A percentile compares a stretch with the other conserved stretches of the same genome.
phyloP scores from a whole-genome alignment of 1,140 invertebrate species.

The Bombus vancouverensis region DNA sequence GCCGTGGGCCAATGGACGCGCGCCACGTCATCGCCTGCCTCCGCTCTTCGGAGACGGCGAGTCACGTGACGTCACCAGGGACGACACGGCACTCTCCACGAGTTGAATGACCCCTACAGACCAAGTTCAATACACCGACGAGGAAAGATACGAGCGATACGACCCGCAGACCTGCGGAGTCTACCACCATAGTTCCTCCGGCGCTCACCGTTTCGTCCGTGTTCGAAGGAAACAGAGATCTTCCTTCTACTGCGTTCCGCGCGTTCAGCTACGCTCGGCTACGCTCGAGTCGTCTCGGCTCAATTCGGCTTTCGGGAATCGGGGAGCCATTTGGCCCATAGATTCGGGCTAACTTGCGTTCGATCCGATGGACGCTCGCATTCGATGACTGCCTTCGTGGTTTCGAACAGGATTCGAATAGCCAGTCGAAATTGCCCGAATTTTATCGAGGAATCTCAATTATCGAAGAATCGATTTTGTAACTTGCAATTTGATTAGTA shows the following conservation, averaged over 20 bases:
- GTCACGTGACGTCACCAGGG: conserved; percentile 76
- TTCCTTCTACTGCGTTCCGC: conserved; percentile 14
- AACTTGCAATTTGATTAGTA: neutral
- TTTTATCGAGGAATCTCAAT: neutral
- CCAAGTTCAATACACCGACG: conserved; percentile 80
- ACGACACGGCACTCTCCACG: conserved; percentile 46
- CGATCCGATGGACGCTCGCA: conserved; percentile 29
- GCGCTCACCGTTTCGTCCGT: conserved; percentile 49
- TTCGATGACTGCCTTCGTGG: neutral
- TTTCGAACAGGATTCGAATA: neutral
- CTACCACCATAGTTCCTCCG: conserved; percentile 60
- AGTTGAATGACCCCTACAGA: conserved; percentile 78
- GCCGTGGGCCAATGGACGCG: conserved; percentile 62
- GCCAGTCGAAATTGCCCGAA: neutral
- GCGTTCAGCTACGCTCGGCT: neutral
- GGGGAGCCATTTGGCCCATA: neutral
- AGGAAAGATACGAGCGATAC: conserved; percentile 49
- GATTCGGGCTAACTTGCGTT: conserved; percentile 11
- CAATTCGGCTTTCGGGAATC: conserved; percentile 26
- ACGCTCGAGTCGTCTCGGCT: neutral
- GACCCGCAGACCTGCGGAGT: conserved; percentile 36
- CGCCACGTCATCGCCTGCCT: conserved; percentile 76
- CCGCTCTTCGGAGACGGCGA: conserved; percentile 61
- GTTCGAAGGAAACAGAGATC: conserved; percentile 22
- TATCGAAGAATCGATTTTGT: neutral